These are phyloP conservation scores for Porites australiensis DNA, from an alignment of 64 coral and sea anemone species.

Conservation along the genomic window DNA sequence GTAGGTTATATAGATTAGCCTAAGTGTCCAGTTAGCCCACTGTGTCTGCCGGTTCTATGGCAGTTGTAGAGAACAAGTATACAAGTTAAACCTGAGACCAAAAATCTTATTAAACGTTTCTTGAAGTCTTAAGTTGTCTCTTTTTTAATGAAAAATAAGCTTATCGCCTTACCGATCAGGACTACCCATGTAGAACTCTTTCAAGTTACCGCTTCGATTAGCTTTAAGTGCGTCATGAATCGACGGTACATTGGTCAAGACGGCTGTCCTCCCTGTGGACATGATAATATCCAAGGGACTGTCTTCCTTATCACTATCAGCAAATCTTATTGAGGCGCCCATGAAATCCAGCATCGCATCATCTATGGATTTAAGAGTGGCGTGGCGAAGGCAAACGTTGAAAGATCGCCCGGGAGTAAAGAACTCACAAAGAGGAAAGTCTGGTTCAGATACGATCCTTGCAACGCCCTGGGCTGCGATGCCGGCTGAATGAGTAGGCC, in stretches of 20 bases:
- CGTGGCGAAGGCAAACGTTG: constrained; percentile 80
- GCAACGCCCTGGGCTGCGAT: constrained; percentile 67
- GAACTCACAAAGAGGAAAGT: constrained; percentile 83
- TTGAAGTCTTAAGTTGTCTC: too few relatives aligned
- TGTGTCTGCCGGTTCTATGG: too few relatives aligned
- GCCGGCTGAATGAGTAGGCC: constrained; percentile 62
- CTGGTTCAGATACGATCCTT: constrained; percentile 59
- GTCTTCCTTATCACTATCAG: constrained; percentile 71
- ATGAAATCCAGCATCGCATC: constrained; percentile 67
- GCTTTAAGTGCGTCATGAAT: constrained; percentile 52
- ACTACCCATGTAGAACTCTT: neutral
- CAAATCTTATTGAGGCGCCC: constrained; percentile 77
- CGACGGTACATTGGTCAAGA: constrained; percentile 48
- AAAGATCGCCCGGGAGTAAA: constrained; percentile 76
- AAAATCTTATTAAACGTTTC: too few relatives aligned
- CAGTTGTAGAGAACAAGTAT: too few relatives aligned
- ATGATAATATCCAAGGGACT: constrained; percentile 73
- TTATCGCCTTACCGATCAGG: constrained; percentile 24
- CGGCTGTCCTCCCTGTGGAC: constrained; percentile 70
- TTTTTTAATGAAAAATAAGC: too few relatives aligned
- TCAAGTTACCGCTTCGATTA: neutral
- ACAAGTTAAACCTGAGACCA: too few relatives aligned
- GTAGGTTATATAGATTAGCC: too few relatives aligned
- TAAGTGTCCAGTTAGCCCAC: too few relatives aligned
- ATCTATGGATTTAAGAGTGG: constrained; percentile 37